A percentile compares a stretch with the other conserved stretches of the same genome.
Evolutionary conservation across 1,140 invertebrate genomes (phyloP).

Genomic region (Pteromalus puparum): DNA sequence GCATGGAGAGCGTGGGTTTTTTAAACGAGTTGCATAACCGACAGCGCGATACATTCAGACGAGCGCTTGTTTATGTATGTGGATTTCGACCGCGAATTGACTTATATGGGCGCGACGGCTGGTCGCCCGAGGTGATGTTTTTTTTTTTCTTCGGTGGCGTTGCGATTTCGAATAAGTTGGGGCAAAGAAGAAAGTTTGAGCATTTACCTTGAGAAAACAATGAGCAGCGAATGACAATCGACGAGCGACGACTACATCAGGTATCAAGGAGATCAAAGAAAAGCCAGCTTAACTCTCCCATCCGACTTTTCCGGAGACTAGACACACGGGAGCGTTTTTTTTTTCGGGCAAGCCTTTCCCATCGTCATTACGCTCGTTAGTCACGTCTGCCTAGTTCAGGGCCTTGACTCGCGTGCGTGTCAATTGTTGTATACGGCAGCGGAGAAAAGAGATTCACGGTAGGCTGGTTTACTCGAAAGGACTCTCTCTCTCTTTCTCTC

Average conservation of each 20-base stretch:
- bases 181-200: background rate
- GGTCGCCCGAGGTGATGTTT: background rate
- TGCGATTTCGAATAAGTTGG: background rate
- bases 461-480: background rate
- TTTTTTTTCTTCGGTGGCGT: background rate
- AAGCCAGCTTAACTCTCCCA: no score
- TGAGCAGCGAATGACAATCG: background rate
- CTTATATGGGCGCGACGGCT: slow-evolving; percentile 38
- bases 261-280: no score
- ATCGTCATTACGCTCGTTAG: slow-evolving; percentile 39
- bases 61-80: no score
- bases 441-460: slow-evolving; percentile 13
- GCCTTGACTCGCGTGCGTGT: slow-evolving; percentile 26
- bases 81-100: no score
- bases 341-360: slow-evolving; percentile 37
- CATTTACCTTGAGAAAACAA: background rate
- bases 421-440: background rate
- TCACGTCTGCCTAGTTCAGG: slow-evolving; percentile 31
- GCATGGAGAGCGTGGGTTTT: background rate
- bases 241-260: no score
- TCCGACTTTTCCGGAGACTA: no score
- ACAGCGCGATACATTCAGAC: no score
- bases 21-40: background rate
- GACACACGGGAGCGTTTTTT: no score
- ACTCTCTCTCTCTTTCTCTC: no score